Evolutionary conservation across 2,113 vertebrate species (phyloP).

Genomic region (Silurus glanis): DNA sequence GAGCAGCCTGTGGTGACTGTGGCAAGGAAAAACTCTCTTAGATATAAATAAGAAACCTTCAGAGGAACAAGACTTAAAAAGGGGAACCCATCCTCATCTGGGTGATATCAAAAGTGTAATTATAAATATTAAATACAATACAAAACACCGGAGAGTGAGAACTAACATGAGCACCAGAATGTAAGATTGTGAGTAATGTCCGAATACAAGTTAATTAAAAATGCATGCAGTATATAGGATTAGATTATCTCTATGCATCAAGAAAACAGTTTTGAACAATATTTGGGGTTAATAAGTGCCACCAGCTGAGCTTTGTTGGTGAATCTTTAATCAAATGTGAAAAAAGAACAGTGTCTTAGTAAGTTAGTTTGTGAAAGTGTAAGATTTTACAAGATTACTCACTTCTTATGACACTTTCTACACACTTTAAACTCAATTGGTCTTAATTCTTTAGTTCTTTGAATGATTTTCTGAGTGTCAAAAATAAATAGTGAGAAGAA

Average conservation of each 20-base stretch:
- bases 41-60: too few relatives aligned
- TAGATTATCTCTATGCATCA: background rate
- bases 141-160: too few relatives aligned
- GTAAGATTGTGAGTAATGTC: too few relatives aligned
- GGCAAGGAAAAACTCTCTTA: too few relatives aligned
- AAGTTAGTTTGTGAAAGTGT: background rate
- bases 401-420: background rate
- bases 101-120: too few relatives aligned
- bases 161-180: too few relatives aligned
- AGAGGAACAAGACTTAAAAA: too few relatives aligned
- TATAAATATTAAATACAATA: too few relatives aligned
- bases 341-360: background rate
- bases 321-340: background rate
- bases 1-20: too few relatives aligned
- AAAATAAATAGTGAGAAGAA: background rate
- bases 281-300: constrained; percentile 7
- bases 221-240: background rate
- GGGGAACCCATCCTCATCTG: too few relatives aligned
- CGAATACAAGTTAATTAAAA: background rate
- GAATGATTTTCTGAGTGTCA: background rate
- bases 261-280: background rate
- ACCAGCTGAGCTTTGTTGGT: background rate
- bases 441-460: background rate
- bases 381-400: background rate
- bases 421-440: background rate